Conservation (phyloP, 2,113 vertebrate species). For the Gasterosteus aculeatus region DNA sequence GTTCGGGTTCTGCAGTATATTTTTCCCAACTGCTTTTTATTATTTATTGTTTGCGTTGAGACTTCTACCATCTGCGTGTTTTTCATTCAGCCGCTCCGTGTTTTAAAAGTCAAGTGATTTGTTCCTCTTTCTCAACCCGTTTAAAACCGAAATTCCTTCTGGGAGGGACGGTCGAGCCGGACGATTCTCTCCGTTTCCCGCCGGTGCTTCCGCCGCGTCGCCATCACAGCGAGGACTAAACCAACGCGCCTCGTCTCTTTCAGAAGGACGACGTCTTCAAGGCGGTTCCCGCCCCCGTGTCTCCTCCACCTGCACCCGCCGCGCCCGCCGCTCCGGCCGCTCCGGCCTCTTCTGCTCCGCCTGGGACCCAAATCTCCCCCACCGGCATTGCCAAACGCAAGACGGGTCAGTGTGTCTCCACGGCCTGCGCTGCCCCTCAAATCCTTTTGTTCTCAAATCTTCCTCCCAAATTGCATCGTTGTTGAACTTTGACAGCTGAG, state of each 20-base stretch:
- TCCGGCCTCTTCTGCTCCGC: conserved; percentile 39
- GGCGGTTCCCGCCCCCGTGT: conserved; percentile 48
- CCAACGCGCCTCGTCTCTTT: conserved; percentile 4
- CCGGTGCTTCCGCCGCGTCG: not conserved
- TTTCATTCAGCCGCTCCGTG: not conserved
- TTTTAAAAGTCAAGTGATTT: not conserved
- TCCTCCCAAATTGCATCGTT: conserved; percentile 9
- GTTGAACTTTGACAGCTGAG: conserved; percentile 54
- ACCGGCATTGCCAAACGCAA: conserved; percentile 82
- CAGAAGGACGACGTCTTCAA: conserved; percentile 60
- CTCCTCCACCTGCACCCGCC: conserved; percentile 48
- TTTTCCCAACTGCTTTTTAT: not conserved
- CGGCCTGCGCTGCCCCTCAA: no score
- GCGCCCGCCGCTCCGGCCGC: conserved; percentile 54
- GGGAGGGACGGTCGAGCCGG: no score
- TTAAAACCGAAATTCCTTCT: not conserved
- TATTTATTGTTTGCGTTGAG: no score
- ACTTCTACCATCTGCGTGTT: not conserved
- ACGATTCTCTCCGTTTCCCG: not conserved
- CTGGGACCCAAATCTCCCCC: conserved; percentile 69
- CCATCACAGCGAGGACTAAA: not conserved
- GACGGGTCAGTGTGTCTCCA: conserved; percentile 81
- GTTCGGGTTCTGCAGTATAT: not conserved
- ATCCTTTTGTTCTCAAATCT: not conserved
- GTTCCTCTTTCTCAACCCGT: not conserved